A percentile compares a stretch with the other conserved stretches of the same genome.
These are phyloP conservation scores for Coelinius sp. DNA, from an alignment of 2,888 invertebrate species.

Conservation along the genomic window DNA sequence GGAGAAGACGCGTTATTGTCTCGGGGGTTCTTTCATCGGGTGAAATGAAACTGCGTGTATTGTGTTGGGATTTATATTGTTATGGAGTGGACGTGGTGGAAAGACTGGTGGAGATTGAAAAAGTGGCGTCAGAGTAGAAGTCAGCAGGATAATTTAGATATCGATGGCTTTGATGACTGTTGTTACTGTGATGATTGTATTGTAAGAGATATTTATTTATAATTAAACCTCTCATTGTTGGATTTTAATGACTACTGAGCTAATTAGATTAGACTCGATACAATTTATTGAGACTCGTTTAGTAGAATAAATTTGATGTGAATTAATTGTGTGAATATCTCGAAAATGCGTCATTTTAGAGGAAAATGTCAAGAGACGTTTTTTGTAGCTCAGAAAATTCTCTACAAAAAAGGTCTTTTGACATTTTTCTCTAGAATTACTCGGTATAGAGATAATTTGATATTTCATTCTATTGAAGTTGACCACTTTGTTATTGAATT, in stretches of 20 bases:
- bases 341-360: too few species aligned
- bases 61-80: background rate
- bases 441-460: background rate
- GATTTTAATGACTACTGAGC: too few species aligned
- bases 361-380: too few species aligned
- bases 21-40: background rate
- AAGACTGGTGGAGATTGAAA: slow-evolving; percentile 86
- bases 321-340: too few species aligned
- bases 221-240: too few species aligned
- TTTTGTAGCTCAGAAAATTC: too few species aligned
- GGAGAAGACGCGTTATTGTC: background rate
- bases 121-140: slow-evolving; percentile 74
- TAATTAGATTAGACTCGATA: too few species aligned
- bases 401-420: too few species aligned
- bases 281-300: too few species aligned
- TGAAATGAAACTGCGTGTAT: background rate
- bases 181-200: slow-evolving; percentile 86
- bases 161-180: slow-evolving; percentile 71
- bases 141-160: slow-evolving; percentile 71
- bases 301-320: too few species aligned
- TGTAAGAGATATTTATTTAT: slow-evolving; percentile 68
- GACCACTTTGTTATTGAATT: background rate
- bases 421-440: too few species aligned
- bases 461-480: too few species aligned
- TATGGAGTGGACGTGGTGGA: slow-evolving; percentile 85